These are phyloP conservation scores for Vicugna pacos DNA, from an alignment of 2,113 vertebrate genomes.

Conservation along the genomic window DNA sequence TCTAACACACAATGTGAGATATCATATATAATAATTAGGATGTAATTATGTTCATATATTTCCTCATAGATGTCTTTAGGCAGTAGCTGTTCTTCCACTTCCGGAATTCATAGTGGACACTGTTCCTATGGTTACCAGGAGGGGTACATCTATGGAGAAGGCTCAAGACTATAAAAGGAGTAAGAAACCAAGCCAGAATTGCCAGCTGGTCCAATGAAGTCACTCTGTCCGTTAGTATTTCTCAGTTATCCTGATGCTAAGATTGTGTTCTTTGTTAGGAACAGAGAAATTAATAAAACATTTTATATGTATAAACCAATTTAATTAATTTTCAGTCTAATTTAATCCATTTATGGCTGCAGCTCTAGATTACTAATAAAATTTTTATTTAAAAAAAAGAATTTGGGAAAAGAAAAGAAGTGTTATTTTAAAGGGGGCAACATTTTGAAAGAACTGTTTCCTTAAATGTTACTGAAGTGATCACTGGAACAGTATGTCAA, in stretches of 20 bases:
- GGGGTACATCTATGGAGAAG: constrained; percentile 57
- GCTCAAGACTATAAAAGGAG: constrained; percentile 71
- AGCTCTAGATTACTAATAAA: constrained; percentile 57
- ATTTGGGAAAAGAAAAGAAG: constrained; percentile 70
- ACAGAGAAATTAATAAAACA: constrained; percentile 75
- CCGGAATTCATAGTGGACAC: constrained; percentile 79
- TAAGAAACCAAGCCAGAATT: constrained; percentile 71
- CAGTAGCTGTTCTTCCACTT: constrained; percentile 77
- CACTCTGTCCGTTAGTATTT: constrained; percentile 65
- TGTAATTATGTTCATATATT: constrained; percentile 82
- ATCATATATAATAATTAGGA: constrained; percentile 83
- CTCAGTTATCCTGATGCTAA: constrained; percentile 47
- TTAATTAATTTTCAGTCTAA: constrained; percentile 80
- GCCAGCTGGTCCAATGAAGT: constrained; percentile 60
- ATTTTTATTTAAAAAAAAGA: constrained; percentile 68
- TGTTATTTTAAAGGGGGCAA: constrained; percentile 59
- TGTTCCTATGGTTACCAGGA: constrained; percentile 86
- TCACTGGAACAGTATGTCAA: neutral
- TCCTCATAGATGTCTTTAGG: constrained; percentile 77
- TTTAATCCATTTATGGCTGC: constrained; percentile 64
- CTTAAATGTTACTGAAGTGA: neutral
- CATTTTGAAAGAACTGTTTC: constrained; percentile 52
- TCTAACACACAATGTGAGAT: constrained; percentile 78
- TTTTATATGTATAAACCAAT: constrained; percentile 64
- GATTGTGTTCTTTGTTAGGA: constrained; percentile 61